phyloP scores from a whole-genome alignment of 1,140 invertebrate genomes.

The Neelides sp. region DNA sequence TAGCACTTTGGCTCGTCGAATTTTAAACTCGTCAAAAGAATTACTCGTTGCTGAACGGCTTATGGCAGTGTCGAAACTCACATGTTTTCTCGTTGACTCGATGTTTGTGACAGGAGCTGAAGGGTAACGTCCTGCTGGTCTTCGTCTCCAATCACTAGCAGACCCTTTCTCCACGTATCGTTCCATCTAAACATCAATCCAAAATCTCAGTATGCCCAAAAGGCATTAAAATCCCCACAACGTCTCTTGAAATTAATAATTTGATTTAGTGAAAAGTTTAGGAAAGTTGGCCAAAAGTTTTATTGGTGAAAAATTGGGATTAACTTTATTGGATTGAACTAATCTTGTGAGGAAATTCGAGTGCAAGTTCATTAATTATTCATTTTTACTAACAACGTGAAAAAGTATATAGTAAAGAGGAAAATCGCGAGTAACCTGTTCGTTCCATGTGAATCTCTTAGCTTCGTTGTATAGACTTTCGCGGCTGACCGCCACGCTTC shows the following conservation, averaged over 20 bases:
- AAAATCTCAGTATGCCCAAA: too few relatives aligned
- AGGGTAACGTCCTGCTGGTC: constrained; percentile 19
- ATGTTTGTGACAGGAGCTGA: constrained; percentile 19
- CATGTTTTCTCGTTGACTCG: constrained; percentile 50
- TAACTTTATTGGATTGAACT: too few relatives aligned
- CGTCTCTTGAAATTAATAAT: too few relatives aligned
- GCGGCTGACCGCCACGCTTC: constrained; percentile 13
- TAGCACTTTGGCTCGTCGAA: constrained; percentile 15
- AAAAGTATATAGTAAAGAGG: background rate
- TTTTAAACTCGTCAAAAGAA: constrained; percentile 27
- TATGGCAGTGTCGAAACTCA: constrained; percentile 58
- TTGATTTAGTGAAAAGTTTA: too few relatives aligned
- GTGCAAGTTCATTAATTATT: background rate
- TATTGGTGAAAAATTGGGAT: too few relatives aligned
- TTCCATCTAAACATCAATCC: constrained; percentile 21
- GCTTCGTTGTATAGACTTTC: constrained; percentile 26
- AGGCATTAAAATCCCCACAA: too few relatives aligned
- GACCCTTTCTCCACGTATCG: constrained; percentile 17
- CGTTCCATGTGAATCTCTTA: constrained; percentile 28
- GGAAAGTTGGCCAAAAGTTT: too few relatives aligned
- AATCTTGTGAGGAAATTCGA: too few relatives aligned
- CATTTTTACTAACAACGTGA: background rate
- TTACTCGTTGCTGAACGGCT: background rate
- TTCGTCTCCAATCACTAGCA: constrained; percentile 12
- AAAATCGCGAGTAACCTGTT: constrained; percentile 11